Base-by-base conservation (phyloP, 2,888 invertebrate species). In the Diploptera punctata region DNA sequence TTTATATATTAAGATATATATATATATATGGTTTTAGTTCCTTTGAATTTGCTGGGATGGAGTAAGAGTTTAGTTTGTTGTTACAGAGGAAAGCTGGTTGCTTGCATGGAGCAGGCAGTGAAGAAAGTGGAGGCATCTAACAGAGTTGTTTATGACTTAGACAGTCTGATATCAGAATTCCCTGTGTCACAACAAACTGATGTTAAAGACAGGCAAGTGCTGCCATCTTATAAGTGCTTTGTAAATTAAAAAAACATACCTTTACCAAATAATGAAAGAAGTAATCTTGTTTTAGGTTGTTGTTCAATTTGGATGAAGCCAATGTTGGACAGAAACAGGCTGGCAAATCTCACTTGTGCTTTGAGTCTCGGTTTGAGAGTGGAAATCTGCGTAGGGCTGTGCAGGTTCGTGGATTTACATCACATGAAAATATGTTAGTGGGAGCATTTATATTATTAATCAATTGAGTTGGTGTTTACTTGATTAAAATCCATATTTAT, bases 321-420 rank as follows among this genome's bases (percentile, higher is more conserved):
- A 85, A 86, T 47, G 72, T 82, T 78, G 87, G 78, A 76, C 81
- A 49, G 82, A 84, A 81, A 77, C 83, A 76, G 82, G 82, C 81
- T 79, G 77, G 83, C 0, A 84, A 84, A 75, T 82, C 57, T 78
- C 81, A 84, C 77, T 84, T 94, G 54, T 84, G 85, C 68, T 95
- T 95, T 81, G 94, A 95, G 81, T 92, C 94, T 4, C 87, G 94
- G 79, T 95, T 95, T 83, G 95, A 95, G 81, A 91, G 92, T 77
- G 95, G 95, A 24, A 95, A 95, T 83, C 85, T 95, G 31, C 85
- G 94, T 72, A 92, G 92, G 86, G 94, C 87, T 21, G 90, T 93
- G 80, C 93, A 93, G 89, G 93, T 91, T n/a, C n/a, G n/a, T n/a
- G n/a, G n/a, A n/a, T n/a, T n/a, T n/a, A n/a, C n/a, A n/a, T n/a